Conservation (phyloP, 2,888 invertebrate species). For the Arctia plantaginis region DNA sequence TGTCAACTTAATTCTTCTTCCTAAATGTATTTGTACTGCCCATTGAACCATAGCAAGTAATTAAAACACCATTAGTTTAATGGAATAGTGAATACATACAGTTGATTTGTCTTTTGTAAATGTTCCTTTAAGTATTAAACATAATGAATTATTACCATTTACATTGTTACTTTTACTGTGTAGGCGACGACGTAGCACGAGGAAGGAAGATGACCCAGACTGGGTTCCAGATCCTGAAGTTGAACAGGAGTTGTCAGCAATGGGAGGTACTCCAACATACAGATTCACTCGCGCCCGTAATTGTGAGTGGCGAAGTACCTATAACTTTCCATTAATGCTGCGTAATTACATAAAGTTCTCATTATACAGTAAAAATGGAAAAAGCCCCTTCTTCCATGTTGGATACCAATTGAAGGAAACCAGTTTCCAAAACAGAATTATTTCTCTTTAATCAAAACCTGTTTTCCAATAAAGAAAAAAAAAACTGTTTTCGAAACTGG, state of each 20-base stretch:
- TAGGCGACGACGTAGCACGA: constrained; percentile 71
- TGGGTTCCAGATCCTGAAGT: constrained; percentile 89
- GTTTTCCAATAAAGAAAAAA: too few relatives aligned
- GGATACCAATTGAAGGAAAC: too few relatives aligned
- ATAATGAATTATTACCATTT: background rate
- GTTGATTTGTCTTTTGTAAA: too few relatives aligned
- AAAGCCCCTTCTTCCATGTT: too few relatives aligned
- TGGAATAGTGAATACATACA: background rate
- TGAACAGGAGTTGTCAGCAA: constrained; percentile 89
- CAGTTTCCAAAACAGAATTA: too few relatives aligned
- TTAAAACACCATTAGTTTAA: background rate
- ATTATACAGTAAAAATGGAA: background rate
- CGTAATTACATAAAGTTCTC: too few relatives aligned
- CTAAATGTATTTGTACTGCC: too few relatives aligned
- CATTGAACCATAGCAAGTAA: background rate
- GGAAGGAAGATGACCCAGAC: constrained; percentile 82
- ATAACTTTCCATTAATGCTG: background rate
- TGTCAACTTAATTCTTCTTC: too few relatives aligned
- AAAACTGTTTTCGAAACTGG: too few relatives aligned
- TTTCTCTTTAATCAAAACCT: too few relatives aligned
- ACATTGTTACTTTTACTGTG: background rate
- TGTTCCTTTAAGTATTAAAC: background rate
- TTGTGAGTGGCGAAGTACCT: constrained; percentile 52
- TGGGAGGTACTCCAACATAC: constrained; percentile 82
- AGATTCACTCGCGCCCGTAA: constrained; percentile 66